Evolutionary conservation across 37 sponge, comb jelly and placozoan species (phyloP).

Genomic region (Corticium candelabrum): DNA sequence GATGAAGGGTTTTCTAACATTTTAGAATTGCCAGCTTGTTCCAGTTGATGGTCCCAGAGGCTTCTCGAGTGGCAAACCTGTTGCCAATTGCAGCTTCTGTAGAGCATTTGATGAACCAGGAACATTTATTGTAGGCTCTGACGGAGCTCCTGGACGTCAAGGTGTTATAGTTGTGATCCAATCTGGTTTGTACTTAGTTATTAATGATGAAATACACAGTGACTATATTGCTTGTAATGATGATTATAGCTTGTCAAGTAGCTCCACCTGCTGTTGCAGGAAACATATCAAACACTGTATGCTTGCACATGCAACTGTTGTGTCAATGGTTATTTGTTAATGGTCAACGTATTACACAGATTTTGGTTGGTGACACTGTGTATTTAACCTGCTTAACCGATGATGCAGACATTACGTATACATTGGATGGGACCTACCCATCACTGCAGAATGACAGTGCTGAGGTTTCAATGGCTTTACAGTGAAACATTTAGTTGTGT

Average conservation of each 20-base stretch:
- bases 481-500: too few relatives aligned
- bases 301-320: too few relatives aligned
- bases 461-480: too few relatives aligned
- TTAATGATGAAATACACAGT: too few relatives aligned
- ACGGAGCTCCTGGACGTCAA: background rate
- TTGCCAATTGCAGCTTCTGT: background rate
- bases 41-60: background rate
- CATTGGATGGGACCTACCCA: background rate
- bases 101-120: background rate
- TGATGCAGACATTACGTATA: background rate
- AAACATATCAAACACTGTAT: too few relatives aligned
- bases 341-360: too few relatives aligned
- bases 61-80: background rate
- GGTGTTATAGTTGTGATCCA: background rate
- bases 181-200: too few relatives aligned
- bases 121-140: background rate
- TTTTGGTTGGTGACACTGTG: background rate
- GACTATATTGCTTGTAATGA: too few relatives aligned
- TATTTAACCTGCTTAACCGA: background rate
- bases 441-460: too few relatives aligned
- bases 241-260: too few relatives aligned
- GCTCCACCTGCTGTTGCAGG: too few relatives aligned
- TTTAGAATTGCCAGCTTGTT: background rate
- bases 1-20: background rate
- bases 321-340: too few relatives aligned